These are phyloP conservation scores for Diceros bicornis DNA, from an alignment of 2,797 vertebrate genomes.

Conservation along the genomic window DNA sequence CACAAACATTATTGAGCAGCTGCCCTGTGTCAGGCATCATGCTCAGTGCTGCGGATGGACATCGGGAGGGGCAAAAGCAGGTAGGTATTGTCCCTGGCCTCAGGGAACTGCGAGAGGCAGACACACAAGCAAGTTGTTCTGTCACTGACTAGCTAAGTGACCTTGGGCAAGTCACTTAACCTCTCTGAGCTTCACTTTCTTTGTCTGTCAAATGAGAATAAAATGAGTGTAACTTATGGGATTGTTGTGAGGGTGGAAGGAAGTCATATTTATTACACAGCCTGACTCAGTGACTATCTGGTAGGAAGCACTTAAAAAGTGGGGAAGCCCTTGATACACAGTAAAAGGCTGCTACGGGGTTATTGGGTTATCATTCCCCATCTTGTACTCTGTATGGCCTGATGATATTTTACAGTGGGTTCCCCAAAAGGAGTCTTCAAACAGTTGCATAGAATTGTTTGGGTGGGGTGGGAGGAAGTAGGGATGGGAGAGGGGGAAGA, in stretches of 20 bases:
- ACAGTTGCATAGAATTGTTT: neutral
- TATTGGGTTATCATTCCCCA: neutral
- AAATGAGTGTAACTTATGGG: neutral
- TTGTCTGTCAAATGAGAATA: neutral
- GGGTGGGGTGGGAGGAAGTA: neutral
- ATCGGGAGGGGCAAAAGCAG: neutral
- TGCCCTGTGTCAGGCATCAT: neutral
- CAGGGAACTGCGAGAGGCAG: neutral
- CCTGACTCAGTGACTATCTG: neutral
- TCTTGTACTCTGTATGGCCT: neutral
- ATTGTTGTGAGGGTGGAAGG: neutral
- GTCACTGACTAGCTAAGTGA: slow-evolving; percentile 5
- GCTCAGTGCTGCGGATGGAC: neutral
- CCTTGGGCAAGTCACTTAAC: neutral
- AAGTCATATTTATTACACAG: neutral
- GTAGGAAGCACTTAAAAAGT: neutral
- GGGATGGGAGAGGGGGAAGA: neutral
- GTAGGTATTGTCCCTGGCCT: accelerated
- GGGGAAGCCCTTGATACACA: neutral
- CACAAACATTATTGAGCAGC: neutral
- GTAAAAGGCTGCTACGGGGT: neutral
- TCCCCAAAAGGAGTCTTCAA: neutral
- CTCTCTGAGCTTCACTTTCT: neutral
- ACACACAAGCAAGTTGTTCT: neutral
- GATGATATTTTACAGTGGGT: neutral